Conservation (phyloP, 2,888 invertebrate species). For the Drosophila subquinaria region DNA sequence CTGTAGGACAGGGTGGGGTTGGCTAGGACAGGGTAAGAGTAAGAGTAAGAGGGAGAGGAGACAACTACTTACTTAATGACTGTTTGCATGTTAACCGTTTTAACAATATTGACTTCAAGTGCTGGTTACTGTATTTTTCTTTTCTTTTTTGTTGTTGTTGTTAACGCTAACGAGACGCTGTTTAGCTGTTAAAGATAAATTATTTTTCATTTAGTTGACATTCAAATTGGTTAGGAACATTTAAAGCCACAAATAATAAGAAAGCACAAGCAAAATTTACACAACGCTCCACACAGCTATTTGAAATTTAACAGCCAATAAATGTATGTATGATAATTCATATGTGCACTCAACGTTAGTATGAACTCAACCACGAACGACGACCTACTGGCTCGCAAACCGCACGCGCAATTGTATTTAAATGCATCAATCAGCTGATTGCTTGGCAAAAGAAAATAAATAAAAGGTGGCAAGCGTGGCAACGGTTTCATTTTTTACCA, state of each 20-base stretch:
- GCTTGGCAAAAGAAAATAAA: too few species aligned
- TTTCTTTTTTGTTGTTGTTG: neutral
- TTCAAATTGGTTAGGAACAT: slow-evolving; percentile 25
- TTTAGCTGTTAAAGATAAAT: slow-evolving; percentile 67
- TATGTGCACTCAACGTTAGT: slow-evolving; percentile 17
- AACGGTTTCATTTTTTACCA: too few species aligned
- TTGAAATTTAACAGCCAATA: slow-evolving; percentile 51
- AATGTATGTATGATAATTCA: slow-evolving; percentile 2
- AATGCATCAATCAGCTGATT: too few species aligned
- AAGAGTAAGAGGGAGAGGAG: neutral
- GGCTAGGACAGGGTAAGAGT: neutral
- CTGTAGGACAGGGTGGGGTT: neutral
- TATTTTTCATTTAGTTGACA: slow-evolving; percentile 54
- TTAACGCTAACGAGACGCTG: slow-evolving; percentile 46
- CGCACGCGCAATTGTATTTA: slow-evolving; percentile 51
- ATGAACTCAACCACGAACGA: slow-evolving; percentile 55
- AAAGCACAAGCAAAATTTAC: slow-evolving; percentile 42
- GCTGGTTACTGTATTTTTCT: slow-evolving; percentile 13
- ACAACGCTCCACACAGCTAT: slow-evolving; percentile 51
- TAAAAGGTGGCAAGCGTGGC: too few species aligned
- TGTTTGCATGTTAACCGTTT: slow-evolving; percentile 82
- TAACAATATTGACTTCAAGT: slow-evolving; percentile 56
- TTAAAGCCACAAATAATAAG: slow-evolving; percentile 27
- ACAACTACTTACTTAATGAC: slow-evolving; percentile 83
- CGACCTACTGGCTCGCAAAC: slow-evolving; percentile 49